Base-by-base conservation (phyloP, 1,140 invertebrate genomes). In the Drosophila pallidifrons region DNA sequence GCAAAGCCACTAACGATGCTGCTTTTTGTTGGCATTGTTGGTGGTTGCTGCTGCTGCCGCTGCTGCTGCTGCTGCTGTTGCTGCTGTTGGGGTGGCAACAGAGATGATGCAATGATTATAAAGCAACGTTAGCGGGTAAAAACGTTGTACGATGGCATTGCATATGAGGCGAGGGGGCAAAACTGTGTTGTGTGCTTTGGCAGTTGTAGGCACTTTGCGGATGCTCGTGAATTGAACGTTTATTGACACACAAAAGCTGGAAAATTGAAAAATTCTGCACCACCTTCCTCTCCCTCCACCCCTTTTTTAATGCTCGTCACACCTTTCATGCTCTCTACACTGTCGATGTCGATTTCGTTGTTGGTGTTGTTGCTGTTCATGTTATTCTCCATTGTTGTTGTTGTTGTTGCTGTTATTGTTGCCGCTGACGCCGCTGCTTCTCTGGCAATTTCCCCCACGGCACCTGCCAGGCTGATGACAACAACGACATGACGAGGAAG, bases 251-350 rank as follows among this genome's bases (percentile, higher is more conserved):
- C 87, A 90, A 90, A 82, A 86, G 79, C 79, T 81, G 82, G 68
- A 86, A 91, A 89, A 90, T 91, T 86, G 86, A 90, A 90, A 90
- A 90, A 86, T 82, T 90, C 79, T 90, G 64, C 75, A 66, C 43
- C 55, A 54, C 75, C 68, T 74, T 51, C 75, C 67, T 72, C 55
- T 16, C 57, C 55, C 65, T 41, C 67, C 66, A 51, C 13, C 61
- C 55, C 65, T 41, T 71, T 74, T 79, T 76, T 71, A 69, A 86
- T 70, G 72, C 70, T 51, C 72, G 61, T 67, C 79, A 87, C 82
- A 87, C 76, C 82, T 79, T 82, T 68, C 43, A 59, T 30, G 45
- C 30, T 52, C 30, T 52, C 46, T 63, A 63, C 78, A 70, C 79
- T 68, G 74, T 74, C 79, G 74, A 32, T 60, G 15, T 28, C 75